Base-by-base conservation (phyloP, 2,888 invertebrate genomes). In the Geotrupes spiniger region DNA sequence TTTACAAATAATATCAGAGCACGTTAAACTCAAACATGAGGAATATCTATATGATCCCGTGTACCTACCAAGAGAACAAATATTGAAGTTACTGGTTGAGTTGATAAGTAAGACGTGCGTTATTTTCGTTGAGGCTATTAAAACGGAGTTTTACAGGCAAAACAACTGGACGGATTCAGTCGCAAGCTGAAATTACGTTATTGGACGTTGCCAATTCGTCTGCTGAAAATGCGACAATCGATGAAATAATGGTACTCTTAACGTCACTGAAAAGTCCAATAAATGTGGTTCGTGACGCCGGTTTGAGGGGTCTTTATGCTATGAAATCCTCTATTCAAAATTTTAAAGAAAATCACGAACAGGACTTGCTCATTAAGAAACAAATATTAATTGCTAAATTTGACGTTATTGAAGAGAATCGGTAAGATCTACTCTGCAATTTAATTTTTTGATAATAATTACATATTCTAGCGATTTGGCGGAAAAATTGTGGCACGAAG, bases 321-420 rank as follows among this genome's bases (percentile, higher is more conserved):
- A 76, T 89, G 58, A 73, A 75, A 0, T 71, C 76, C 6, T 79
- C 83, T 0, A 78, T 93, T 53, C 84, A 86, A 4, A 73, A 74
- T 2, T 74, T 80, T 48, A 77, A 81, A 12, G 77, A 78, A 33
- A 77, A 83, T 63, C 74, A 75, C 55, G 81, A 76, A 36, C 78
- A 79, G 62, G 79, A 77, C 4, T 73, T 85, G 42, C 72, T 76
- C 31, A 75, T 92, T 36, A 81, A 81, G 26, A 83, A 85, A 58
- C 78, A 92, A 42, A 77, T 95, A 36, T 92, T 91, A 84, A 80
- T 95, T 42, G 87, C 92, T 1, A 85, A 82, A 53, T 90, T 85
- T 70, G 96, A 96, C 74, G 76, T 83, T 0, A 80, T 80, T 4
- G 84, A 84, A 29, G 87, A 89, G 49, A 92, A 92, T 63, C 78